Base-by-base conservation (phyloP, 64 coral and sea anemone genomes). In the Montipora cactus region DNA sequence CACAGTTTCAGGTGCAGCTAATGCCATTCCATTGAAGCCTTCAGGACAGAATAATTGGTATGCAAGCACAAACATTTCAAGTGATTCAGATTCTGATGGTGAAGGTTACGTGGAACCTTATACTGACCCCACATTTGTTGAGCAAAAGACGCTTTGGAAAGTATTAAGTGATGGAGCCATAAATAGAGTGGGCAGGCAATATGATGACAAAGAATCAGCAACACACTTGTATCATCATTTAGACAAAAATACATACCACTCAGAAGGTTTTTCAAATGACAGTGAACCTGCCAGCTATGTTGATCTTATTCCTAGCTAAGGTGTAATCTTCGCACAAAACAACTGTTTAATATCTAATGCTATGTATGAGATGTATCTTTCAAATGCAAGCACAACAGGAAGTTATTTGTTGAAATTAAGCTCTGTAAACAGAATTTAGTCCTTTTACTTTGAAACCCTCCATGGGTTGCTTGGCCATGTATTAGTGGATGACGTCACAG, bases 161-260 rank as follows among this genome's bases (percentile, higher is more conserved):
- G 70, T 95, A 5, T 66, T 95, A n/a, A 95, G 93, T 47, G 93
- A 95, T 58, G 93, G 93, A 3, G 93, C 93, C 4, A 81, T 95
- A 25, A 78, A 95, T 46, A 59, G 78, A 44, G 58, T 78, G 8
- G 87, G 78, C 21, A 79, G 16, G 16, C 59, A 18, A 21, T 81
- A 50, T 69, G 58, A 55, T 20, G 47, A 5, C 13, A 69, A 23
- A 69, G 59, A 72, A 47, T 49, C 16, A 12, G 82, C 5, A 11
- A 67, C 12, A 76, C 50, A 90, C 25, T 59, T 67, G 6, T 79
- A 80, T 69, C 89, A 90, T 16, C 49, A 51, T 21, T 25, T 68
- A 12, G 64, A 90, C 45, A 68, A 37, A 80, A 11, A 15, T 8
- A 22, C 68, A 23, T n/a, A 67, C 14, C 67, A 58, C 19, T 37